These are phyloP conservation scores for Thripadectes ignobilis DNA, from an alignment of 2,797 vertebrate genomes.

Conservation along the genomic window DNA sequence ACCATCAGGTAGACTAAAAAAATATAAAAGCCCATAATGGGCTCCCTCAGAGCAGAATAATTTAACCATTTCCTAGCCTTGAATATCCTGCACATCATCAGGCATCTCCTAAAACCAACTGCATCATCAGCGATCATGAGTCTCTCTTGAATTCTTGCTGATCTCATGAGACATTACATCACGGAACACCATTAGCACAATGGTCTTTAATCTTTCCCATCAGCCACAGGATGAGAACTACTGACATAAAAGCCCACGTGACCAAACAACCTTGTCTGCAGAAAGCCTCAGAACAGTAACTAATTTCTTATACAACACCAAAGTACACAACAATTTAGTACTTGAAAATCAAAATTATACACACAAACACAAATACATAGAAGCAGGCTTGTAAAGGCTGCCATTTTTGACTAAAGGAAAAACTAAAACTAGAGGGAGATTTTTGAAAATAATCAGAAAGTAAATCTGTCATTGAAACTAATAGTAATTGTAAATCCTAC, in stretches of 20 bases:
- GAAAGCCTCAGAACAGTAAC: not conserved
- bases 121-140: not conserved
- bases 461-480: not conserved
- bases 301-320: not conserved
- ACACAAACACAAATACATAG: not conserved
- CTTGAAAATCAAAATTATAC: not conserved
- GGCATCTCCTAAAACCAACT: not conserved
- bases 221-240: not conserved
- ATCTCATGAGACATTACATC: not conserved
- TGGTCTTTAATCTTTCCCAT: not conserved
- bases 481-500: not conserved
- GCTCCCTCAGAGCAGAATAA: not conserved
- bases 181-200: not conserved
- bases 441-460: not conserved
- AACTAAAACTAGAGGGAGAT: not conserved
- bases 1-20: not conserved
- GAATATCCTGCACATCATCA: not conserved
- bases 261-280: not conserved
- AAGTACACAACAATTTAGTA: not conserved
- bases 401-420: not conserved
- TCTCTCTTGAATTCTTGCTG: not conserved
- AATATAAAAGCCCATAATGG: not conserved
- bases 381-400: not conserved
- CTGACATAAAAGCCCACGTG: not conserved
- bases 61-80: not conserved